These are phyloP conservation scores for Dufourea novaeangliae DNA, from an alignment of 1,140 invertebrate species.

Conservation along the genomic window DNA sequence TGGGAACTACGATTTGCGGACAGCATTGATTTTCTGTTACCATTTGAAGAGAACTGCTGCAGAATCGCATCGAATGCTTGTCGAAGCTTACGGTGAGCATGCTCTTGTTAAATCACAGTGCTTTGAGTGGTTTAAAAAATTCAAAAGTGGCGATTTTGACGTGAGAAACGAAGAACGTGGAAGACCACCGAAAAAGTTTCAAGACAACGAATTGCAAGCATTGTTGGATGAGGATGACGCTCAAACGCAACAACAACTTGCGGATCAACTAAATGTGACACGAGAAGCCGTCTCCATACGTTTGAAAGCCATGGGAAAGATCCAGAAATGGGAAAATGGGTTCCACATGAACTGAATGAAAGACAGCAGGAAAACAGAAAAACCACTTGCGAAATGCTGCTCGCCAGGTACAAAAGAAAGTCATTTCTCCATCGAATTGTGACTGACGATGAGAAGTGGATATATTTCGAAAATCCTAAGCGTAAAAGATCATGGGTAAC, in stretches of 20 bases:
- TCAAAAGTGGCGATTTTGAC: slow-evolving; percentile 55
- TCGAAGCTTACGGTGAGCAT: slow-evolving; percentile 40
- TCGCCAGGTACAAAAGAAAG: not conserved
- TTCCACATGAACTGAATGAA: slow-evolving; percentile 30
- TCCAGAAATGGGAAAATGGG: slow-evolving; percentile 26
- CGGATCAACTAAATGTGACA: slow-evolving; percentile 10
- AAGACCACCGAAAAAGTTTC: slow-evolving; percentile 65
- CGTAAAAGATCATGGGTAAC: slow-evolving; percentile 13
- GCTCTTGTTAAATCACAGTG: slow-evolving; percentile 28
- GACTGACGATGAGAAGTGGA: slow-evolving; percentile 63
- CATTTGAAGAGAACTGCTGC: slow-evolving; percentile 32
- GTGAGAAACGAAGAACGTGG: slow-evolving; percentile 50
- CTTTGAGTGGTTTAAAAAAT: slow-evolving; percentile 29
- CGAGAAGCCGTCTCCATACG: slow-evolving; percentile 11
- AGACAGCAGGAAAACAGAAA: slow-evolving; percentile 29
- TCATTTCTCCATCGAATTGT: slow-evolving; percentile 51
- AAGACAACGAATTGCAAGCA: slow-evolving; percentile 37
- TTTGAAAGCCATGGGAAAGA: slow-evolving; percentile 8
- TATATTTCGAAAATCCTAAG: slow-evolving; percentile 21
- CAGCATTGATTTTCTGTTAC: slow-evolving; percentile 51
- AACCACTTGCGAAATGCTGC: slow-evolving; percentile 17
- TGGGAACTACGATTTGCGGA: slow-evolving; percentile 44
- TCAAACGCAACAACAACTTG: slow-evolving; percentile 26
- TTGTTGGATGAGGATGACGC: too few species aligned
- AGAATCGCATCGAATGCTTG: slow-evolving; percentile 43